A percentile compares a stretch with the other conserved stretches of the same genome.
Evolutionary conservation across 2,797 vertebrate species (phyloP).

Genomic region (Coluber constrictor): DNA sequence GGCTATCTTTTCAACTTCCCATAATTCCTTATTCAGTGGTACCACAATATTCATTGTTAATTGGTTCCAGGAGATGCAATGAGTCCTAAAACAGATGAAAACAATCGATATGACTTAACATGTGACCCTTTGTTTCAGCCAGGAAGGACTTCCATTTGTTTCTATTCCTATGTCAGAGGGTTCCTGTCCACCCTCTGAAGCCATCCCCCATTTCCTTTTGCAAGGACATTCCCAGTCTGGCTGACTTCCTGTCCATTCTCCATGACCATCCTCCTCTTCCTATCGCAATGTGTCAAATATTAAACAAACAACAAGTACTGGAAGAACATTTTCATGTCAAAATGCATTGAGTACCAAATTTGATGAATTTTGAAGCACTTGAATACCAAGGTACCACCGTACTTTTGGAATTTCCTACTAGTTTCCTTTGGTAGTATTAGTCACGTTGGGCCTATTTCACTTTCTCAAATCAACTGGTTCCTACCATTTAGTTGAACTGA

Average conservation of each 20-base stretch:
- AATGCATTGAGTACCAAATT: neutral
- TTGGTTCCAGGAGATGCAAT: neutral
- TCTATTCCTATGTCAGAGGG: neutral
- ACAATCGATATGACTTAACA: neutral
- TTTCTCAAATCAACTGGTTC: neutral
- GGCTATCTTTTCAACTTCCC: neutral
- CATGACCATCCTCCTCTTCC: neutral
- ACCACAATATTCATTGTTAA: neutral
- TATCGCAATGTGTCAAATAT: neutral
- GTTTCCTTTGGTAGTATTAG: neutral
- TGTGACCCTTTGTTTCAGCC: neutral
- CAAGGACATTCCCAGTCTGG: neutral
- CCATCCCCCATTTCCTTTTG: neutral
- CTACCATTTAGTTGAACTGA: neutral
- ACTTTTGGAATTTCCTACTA: neutral
- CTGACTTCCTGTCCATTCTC: neutral
- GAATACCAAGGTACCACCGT: neutral
- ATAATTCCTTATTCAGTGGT: neutral
- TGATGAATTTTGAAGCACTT: neutral
- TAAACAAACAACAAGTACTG: neutral
- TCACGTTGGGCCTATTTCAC: neutral
- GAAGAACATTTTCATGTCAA: neutral
- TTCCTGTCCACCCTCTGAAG: neutral
- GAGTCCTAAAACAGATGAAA: neutral
- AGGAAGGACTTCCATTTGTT: neutral